These are phyloP conservation scores for Sarcophaga carnaria DNA, from an alignment of 2,888 invertebrate species.

Conservation along the genomic window DNA sequence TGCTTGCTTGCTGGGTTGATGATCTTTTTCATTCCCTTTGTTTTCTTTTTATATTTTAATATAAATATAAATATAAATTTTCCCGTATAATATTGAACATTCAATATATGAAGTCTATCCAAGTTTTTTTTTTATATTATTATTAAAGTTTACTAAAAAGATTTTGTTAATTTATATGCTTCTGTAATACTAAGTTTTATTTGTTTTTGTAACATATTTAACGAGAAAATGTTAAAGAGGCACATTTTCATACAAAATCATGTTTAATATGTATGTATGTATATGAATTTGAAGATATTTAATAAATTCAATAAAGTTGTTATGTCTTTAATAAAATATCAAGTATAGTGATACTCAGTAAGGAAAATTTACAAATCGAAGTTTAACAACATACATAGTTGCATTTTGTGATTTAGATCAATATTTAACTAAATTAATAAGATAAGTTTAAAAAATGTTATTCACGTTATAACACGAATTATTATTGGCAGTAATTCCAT, in stretches of 20 bases:
- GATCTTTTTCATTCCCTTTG: too few species aligned
- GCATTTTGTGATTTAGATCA: too few species aligned
- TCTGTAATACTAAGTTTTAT: neutral
- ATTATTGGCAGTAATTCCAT: too few species aligned
- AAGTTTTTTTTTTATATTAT: conserved; percentile 11
- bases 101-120: conserved; percentile 37
- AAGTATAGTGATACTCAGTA: neutral
- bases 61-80: too few species aligned
- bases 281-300: conserved; percentile 6
- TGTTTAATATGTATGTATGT: neutral
- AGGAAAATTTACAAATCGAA: neutral
- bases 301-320: conserved; percentile 5
- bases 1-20: neutral
- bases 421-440: too few species aligned
- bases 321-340: neutral
- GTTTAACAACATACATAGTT: too few species aligned
- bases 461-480: too few species aligned
- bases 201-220: conserved; percentile 65
- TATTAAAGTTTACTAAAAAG: neutral
- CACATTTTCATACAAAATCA: conserved; percentile 65
- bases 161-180: neutral
- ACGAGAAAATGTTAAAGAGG: conserved; percentile 68
- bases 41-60: neutral
- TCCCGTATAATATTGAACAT: conserved; percentile 24
- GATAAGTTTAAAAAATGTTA: too few species aligned